These are phyloP conservation scores for Pseudachorutes palmiensis DNA, from an alignment of 1,140 invertebrate species.

Conservation along the genomic window DNA sequence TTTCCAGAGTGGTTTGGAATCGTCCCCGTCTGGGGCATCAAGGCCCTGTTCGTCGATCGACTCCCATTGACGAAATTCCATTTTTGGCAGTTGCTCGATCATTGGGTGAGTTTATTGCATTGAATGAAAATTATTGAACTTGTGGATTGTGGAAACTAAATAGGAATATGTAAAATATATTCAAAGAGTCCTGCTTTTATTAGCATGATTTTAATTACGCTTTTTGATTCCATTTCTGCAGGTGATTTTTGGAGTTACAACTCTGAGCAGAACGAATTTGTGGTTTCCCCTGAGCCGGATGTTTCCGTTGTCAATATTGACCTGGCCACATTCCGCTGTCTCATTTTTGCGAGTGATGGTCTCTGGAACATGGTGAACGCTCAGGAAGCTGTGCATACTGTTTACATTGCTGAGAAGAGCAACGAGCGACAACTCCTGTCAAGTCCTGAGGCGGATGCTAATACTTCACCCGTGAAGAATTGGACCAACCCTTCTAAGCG, in stretches of 20 bases:
- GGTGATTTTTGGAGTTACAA: constrained; percentile 97
- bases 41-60: constrained; percentile 72
- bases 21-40: constrained; percentile 46
- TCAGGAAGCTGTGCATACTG: constrained; percentile 71
- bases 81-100: constrained; percentile 92
- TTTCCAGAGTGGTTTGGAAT: constrained; percentile 94
- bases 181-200: too few relatives aligned
- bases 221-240: constrained; percentile 37
- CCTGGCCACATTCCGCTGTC: constrained; percentile 66
- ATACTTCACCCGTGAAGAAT: constrained; percentile 30
- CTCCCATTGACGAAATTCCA: constrained; percentile 86
- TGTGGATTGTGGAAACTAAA: too few relatives aligned
- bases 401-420: constrained; percentile 68
- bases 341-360: constrained; percentile 93
- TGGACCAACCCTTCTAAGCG: constrained; percentile 86
- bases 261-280: constrained; percentile 74
- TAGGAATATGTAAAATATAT: too few relatives aligned
- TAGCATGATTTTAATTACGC: neutral
- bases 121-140: too few relatives aligned
- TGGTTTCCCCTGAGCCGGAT: constrained; percentile 96
- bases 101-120: constrained; percentile 59
- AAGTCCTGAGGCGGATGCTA: constrained; percentile 20
- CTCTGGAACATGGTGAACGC: constrained; percentile 90
- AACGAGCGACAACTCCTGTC: constrained; percentile 56
- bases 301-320: constrained; percentile 79